A percentile compares a stretch with the other conserved stretches of the same genome.
Conservation (phyloP, 1,140 invertebrate species). For the Periplaneta americana region DNA sequence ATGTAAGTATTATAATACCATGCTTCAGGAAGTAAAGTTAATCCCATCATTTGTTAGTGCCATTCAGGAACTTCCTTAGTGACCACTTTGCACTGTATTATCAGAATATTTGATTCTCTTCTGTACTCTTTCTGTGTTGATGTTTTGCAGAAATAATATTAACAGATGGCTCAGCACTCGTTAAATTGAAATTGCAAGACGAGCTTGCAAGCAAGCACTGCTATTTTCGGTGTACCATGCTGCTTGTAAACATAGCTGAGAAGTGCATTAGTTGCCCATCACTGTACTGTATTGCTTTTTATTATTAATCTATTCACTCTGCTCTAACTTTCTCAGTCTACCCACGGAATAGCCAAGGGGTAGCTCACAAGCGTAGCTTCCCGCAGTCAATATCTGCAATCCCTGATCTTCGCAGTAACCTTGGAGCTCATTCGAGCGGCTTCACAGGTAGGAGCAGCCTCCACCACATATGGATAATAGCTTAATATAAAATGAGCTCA, state of each 20-base stretch:
- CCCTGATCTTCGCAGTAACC: conserved; percentile 74
- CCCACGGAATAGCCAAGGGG: conserved; percentile 73
- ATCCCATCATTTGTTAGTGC: too few species aligned
- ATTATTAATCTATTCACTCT: conserved; percentile 14
- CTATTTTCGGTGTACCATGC: neutral
- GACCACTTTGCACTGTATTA: too few species aligned
- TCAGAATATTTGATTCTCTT: too few species aligned
- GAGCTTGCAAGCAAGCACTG: neutral
- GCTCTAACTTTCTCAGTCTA: conserved; percentile 16
- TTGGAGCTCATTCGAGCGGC: conserved; percentile 15
- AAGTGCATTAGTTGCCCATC: conserved; percentile 3
- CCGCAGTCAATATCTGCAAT: conserved; percentile 71
- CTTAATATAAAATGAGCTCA: neutral
- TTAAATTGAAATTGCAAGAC: neutral
- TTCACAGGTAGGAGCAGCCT: conserved; percentile 20
- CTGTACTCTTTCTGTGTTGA: too few species aligned
- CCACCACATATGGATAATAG: neutral
- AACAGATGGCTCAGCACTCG: conserved; percentile 11
- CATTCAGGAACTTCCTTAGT: too few species aligned
- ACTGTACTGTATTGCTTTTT: conserved; percentile 10
- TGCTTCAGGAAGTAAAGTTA: too few species aligned
- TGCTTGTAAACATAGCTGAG: neutral
- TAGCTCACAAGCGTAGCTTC: conserved; percentile 75
- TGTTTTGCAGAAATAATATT: too few species aligned
- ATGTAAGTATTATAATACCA: too few species aligned